Evolutionary conservation across 2,113 vertebrate genomes (phyloP).

Genomic region (Pipra filicauda): DNA sequence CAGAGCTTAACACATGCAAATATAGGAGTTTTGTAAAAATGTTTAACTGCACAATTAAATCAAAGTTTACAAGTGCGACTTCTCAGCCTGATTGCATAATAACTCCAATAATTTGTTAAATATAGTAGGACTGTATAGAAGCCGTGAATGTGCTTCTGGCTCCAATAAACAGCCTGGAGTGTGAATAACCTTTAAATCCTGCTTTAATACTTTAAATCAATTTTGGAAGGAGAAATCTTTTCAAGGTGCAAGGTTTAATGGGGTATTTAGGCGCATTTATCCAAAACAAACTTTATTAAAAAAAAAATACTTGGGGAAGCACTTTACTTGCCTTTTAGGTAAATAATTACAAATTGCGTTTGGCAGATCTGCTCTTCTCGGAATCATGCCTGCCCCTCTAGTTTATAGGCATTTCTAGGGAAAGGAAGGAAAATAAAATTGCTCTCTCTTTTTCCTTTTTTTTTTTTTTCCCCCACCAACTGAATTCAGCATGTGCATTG

Average conservation of each 20-base stretch:
- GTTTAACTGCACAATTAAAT: slow-evolving; percentile 99
- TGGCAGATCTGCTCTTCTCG: neutral
- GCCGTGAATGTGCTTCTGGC: slow-evolving; percentile 73
- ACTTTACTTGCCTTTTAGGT: slow-evolving; percentile 68
- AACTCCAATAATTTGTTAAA: slow-evolving; percentile 90
- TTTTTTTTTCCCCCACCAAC: neutral
- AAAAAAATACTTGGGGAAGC: slow-evolving; percentile 46
- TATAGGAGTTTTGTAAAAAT: slow-evolving; percentile 99
- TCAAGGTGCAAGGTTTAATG: slow-evolving; percentile 77
- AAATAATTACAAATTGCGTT: slow-evolving; percentile 67
- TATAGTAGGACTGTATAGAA: slow-evolving; percentile 81
- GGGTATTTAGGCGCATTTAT: slow-evolving; percentile 81
- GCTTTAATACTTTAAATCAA: slow-evolving; percentile 85
- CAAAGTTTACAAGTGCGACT: slow-evolving; percentile 93
- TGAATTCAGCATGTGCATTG: neutral
- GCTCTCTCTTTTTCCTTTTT: neutral
- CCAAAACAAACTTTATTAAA: slow-evolving; percentile 78
- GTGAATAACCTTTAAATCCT: slow-evolving; percentile 88
- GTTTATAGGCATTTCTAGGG: slow-evolving; percentile 61
- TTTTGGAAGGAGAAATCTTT: slow-evolving; percentile 79
- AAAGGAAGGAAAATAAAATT: neutral
- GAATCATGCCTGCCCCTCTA: neutral
- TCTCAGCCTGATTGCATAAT: slow-evolving; percentile 87
- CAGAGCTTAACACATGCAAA: slow-evolving; percentile 99
- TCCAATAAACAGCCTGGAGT: slow-evolving; percentile 78